These are phyloP conservation scores for Hipparchia sbordonii DNA, from an alignment of 2,888 invertebrate species.

Conservation along the genomic window DNA sequence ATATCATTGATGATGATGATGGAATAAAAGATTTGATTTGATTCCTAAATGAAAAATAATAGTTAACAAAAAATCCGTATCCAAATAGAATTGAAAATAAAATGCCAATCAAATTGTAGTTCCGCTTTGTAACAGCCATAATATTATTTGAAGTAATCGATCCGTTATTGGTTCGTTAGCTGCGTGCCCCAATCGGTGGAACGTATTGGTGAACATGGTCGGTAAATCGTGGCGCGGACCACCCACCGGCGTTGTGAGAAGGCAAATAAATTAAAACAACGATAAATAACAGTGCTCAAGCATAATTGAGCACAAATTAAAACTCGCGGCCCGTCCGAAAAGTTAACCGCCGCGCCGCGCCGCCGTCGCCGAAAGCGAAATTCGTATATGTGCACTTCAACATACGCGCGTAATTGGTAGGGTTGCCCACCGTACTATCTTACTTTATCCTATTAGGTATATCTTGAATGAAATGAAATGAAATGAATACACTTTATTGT, in stretches of 20 bases:
- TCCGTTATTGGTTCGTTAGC: conserved; percentile 37
- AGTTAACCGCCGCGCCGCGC: conserved; percentile 62
- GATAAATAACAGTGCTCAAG: conserved; percentile 80
- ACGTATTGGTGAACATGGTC: conserved; percentile 74
- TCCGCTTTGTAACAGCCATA: conserved; percentile 33
- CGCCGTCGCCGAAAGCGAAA: conserved; percentile 75
- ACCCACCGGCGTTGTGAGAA: conserved; percentile 77
- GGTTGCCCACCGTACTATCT: too few species aligned
- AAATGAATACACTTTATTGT: too few species aligned
- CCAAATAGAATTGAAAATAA: conserved; percentile 32
- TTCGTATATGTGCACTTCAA: conserved; percentile 55
- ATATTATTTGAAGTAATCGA: conserved; percentile 40
- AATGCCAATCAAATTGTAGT: conserved; percentile 37
- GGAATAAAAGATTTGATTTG: too few species aligned
- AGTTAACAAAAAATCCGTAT: conserved; percentile 21
- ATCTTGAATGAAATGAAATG: too few species aligned
- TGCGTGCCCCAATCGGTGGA: conserved; percentile 72
- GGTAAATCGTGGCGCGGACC: conserved; percentile 80
- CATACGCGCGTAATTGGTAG: conserved; percentile 29
- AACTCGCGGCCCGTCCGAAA: conserved; percentile 79
- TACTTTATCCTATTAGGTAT: too few species aligned
- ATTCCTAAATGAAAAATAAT: conserved; percentile 13
- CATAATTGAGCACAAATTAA: conserved; percentile 84
- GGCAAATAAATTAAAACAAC: conserved; percentile 81
- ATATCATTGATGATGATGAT: too few species aligned